Conservation (phyloP, 2,113 vertebrate species). For the Oncorhynchus clarkii region DNA sequence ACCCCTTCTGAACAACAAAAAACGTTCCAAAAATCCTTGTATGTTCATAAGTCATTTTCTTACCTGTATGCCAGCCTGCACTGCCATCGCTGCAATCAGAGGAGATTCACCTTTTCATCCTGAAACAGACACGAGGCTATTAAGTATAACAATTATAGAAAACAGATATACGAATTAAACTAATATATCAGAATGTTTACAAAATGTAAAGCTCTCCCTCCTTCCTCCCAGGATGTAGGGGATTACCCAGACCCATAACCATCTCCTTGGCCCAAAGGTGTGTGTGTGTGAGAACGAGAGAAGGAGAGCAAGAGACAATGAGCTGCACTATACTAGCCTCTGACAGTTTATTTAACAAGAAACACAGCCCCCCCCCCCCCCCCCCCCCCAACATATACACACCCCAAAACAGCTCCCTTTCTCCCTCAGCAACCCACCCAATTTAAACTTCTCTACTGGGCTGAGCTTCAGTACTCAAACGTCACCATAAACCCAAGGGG, state of each 20-base stretch:
- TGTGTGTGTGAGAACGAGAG: slow-evolving; percentile 38
- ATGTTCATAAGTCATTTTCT: too few relatives aligned
- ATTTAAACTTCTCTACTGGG: too few relatives aligned
- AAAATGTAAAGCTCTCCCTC: too few relatives aligned
- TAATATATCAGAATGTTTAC: too few relatives aligned
- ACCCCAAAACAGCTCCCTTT: background rate
- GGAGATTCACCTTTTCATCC: slow-evolving; percentile 62
- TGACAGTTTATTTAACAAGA: slow-evolving; percentile 52
- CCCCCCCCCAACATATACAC: background rate
- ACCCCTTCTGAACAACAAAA: too few relatives aligned
- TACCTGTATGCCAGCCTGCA: slow-evolving; percentile 73
- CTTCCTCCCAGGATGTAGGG: slow-evolving; percentile 49
- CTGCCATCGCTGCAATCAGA: slow-evolving; percentile 59
- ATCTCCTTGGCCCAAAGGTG: slow-evolving; percentile 36
- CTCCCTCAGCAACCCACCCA: too few relatives aligned
- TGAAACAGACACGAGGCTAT: slow-evolving; percentile 28
- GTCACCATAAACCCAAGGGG: slow-evolving; percentile 3
- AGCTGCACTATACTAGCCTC: slow-evolving; percentile 23
- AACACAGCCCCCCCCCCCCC: slow-evolving; percentile 49
- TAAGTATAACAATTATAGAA: slow-evolving; percentile 21
- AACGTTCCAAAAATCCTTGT: too few relatives aligned
- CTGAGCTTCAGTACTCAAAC: background rate
- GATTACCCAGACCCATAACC: slow-evolving; percentile 36
- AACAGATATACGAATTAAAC: background rate
- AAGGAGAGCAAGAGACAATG: slow-evolving; percentile 40